Conservation (phyloP, 2,888 invertebrate species). For the Drosophila infuscata region DNA sequence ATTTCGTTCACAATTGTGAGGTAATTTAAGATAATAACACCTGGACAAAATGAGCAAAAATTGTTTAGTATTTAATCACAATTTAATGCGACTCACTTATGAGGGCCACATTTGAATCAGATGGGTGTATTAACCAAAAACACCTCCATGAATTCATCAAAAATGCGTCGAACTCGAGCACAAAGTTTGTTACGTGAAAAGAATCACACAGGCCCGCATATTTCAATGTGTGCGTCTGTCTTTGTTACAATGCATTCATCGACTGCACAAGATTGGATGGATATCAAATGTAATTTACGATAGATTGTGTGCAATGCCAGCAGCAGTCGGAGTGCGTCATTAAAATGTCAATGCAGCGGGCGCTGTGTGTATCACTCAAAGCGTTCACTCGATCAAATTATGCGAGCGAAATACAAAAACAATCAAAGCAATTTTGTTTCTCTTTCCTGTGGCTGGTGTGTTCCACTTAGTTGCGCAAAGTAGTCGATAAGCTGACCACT, state of each 20-base stretch:
- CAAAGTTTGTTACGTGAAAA: constrained; percentile 45
- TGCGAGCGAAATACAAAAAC: background rate
- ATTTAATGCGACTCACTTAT: constrained; percentile 6
- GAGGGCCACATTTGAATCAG: constrained; percentile 11
- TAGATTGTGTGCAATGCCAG: constrained; percentile 60
- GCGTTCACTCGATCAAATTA: background rate
- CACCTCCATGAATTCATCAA: constrained; percentile 57
- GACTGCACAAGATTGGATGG: constrained; percentile 47
- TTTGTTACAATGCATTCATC: constrained; percentile 34
- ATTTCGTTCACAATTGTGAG: background rate
- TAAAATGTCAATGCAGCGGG: constrained; percentile 31
- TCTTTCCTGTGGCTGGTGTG: constrained; percentile 10
- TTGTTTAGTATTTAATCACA: constrained; percentile 2
- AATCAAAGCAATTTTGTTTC: constrained; percentile 1
- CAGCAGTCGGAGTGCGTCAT: constrained; percentile 43
- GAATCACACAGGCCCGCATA: constrained; percentile 57
- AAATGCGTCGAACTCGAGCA: constrained; percentile 18
- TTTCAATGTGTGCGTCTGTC: background rate
- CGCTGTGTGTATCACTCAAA: constrained; percentile 26
- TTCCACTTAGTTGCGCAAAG: constrained; percentile 63
- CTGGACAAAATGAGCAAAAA: background rate
- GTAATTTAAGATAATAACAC: background rate
- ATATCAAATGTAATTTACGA: constrained; percentile 32
- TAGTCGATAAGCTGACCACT: constrained; percentile 46
- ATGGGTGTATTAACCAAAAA: constrained; percentile 4